Conservation (phyloP, 2,113 vertebrate species). For the Varanus komodoensis region DNA sequence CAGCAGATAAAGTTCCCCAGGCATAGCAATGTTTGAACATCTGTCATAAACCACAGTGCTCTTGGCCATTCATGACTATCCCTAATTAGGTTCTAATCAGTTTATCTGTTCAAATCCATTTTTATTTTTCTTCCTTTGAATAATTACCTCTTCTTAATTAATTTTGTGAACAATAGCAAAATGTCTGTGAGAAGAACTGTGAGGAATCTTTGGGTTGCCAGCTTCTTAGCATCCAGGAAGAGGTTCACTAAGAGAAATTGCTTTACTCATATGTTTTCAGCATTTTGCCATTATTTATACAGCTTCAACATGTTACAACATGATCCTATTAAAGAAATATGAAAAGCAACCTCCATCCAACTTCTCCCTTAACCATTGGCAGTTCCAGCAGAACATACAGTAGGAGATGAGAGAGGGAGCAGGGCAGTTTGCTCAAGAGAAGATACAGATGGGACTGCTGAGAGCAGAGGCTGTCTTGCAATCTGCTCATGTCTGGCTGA, state of each 20-base stretch:
- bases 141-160: conserved; percentile 16
- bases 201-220: conserved; percentile 7
- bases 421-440: neutral
- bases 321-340: neutral
- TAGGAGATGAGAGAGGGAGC: too few relatives aligned
- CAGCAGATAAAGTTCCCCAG: neutral
- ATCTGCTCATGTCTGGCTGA: neutral
- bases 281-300: neutral
- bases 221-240: neutral
- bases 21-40: neutral
- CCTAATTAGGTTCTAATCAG: conserved; percentile 4
- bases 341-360: neutral
- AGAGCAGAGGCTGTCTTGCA: neutral
- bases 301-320: neutral
- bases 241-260: neutral
- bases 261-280: neutral
- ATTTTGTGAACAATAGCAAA: neutral
- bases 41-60: conserved; percentile 4
- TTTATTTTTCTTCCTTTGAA: neutral
- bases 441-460: neutral
- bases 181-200: neutral
- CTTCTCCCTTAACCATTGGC: too few relatives aligned
- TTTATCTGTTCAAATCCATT: conserved; percentile 16
- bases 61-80: neutral
- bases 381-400: too few relatives aligned